A percentile compares a stretch with the other conserved stretches of the same genome.
Conservation (phyloP, 2,113 vertebrate species). For the Ophiodon elongatus region DNA sequence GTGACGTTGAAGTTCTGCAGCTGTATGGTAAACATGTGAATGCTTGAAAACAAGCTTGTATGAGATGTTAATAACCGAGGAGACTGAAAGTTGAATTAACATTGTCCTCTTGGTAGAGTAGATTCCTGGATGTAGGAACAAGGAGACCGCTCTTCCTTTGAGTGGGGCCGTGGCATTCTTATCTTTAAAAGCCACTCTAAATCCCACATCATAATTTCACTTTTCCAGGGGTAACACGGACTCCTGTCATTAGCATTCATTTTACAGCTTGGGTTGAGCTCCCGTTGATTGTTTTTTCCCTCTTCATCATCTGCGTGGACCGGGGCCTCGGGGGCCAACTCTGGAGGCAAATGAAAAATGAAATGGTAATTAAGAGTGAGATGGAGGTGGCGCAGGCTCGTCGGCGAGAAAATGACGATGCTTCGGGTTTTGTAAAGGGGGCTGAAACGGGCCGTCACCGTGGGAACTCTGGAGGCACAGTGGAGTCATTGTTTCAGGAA, state of each 20-base stretch:
- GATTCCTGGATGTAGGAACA: neutral
- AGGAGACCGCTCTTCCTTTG: neutral
- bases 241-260: slow-evolving; percentile 60
- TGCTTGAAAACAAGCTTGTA: neutral
- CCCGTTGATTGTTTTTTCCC: slow-evolving; percentile 48
- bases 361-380: slow-evolving; percentile 79
- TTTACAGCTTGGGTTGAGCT: slow-evolving; percentile 37
- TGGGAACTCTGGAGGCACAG: slow-evolving; percentile 54
- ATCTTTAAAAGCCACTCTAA: slow-evolving; percentile 24
- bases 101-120: neutral
- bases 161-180: neutral
- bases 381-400: slow-evolving; percentile 57
- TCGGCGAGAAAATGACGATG: slow-evolving; percentile 62
- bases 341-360: slow-evolving; percentile 78
- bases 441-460: neutral
- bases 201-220: slow-evolving; percentile 28
- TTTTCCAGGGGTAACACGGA: slow-evolving; percentile 41
- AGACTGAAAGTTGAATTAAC: neutral
- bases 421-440: slow-evolving; percentile 42
- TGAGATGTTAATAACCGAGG: neutral
- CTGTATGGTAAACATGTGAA: too few relatives aligned
- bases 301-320: slow-evolving; percentile 33
- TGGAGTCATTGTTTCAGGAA: slow-evolving; percentile 80
- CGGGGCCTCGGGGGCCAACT: slow-evolving; percentile 42
- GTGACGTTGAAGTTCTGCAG: too few relatives aligned